These are phyloP conservation scores for Corythoichthys intestinalis DNA, from an alignment of 2,113 vertebrate species.

Conservation along the genomic window DNA sequence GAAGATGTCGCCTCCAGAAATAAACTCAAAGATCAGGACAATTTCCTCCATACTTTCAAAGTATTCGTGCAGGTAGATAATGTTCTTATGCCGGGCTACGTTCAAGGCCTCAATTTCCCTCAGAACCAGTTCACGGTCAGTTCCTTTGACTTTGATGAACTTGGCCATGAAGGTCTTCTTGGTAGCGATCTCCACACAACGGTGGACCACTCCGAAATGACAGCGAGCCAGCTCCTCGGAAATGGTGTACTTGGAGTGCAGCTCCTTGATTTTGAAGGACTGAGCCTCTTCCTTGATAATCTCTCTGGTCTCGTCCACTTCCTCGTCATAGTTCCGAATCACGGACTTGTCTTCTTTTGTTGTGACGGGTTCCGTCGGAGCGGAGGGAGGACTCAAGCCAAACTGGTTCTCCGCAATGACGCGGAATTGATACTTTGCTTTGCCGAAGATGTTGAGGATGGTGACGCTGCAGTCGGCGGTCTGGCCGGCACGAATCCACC, in stretches of 20 bases:
- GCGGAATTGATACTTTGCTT: conserved; percentile 96
- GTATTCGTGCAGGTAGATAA: conserved; percentile 90
- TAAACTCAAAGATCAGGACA: conserved; percentile 94
- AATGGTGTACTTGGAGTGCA: conserved; percentile 88
- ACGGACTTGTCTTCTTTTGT: conserved; percentile 94
- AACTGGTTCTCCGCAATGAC: conserved; percentile 96
- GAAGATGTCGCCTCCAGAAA: conserved; percentile 95
- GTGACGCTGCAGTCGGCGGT: conserved; percentile 85
- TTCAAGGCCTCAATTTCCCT: conserved; percentile 96
- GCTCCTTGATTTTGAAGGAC: conserved; percentile 86
- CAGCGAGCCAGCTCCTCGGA: conserved; percentile 93
- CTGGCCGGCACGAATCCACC: conserved; percentile 94
- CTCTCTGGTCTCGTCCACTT: conserved; percentile 89
- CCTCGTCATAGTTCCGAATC: conserved; percentile 92
- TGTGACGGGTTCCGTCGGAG: conserved; percentile 86
- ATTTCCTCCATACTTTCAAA: conserved; percentile 98
- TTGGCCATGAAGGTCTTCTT: conserved; percentile 98
- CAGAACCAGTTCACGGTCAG: conserved; percentile 90
- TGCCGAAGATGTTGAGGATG: conserved; percentile 91
- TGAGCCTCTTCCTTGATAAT: conserved; percentile 80
- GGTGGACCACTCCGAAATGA: conserved; percentile 91
- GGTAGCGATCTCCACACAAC: conserved; percentile 86
- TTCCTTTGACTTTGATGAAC: conserved; percentile 95
- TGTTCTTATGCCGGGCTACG: conserved; percentile 83
- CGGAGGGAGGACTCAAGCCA: conserved; percentile 86